Conservation (phyloP, 2,113 vertebrate genomes). For the Alosa alosa region DNA sequence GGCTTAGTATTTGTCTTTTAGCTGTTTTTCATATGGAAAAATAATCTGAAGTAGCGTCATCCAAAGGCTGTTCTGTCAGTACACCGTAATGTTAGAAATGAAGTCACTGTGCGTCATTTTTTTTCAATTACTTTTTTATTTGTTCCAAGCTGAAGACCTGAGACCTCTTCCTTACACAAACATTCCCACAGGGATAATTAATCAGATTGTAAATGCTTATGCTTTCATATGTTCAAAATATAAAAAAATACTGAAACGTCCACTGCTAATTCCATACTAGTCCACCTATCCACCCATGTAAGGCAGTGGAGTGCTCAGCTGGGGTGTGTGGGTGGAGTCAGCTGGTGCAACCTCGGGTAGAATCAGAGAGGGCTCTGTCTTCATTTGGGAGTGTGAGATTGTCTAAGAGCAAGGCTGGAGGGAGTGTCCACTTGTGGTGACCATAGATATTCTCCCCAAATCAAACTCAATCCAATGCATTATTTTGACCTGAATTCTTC, state of each 20-base stretch:
- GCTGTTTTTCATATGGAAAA: not conserved
- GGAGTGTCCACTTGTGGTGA: not conserved
- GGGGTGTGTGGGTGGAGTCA: too few relatives aligned
- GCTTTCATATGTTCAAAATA: conserved; percentile 6
- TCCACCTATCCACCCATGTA: not conserved
- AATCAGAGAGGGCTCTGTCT: conserved; percentile 24
- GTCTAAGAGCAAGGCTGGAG: conserved; percentile 24
- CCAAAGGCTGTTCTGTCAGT: not conserved
- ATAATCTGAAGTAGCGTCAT: not conserved
- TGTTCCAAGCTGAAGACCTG: conserved; percentile 12
- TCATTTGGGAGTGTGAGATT: conserved; percentile 28
- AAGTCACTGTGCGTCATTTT: not conserved
- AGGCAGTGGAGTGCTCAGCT: not conserved
- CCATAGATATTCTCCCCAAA: conserved; percentile 3
- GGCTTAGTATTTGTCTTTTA: too few relatives aligned
- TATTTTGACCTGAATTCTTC: not conserved
- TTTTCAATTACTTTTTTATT: not conserved
- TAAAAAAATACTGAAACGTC: not conserved
- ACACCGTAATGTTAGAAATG: not conserved
- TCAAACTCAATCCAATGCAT: conserved; percentile 25
- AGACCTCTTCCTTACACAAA: conserved; percentile 8
- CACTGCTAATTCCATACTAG: not conserved
- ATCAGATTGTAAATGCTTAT: not conserved
- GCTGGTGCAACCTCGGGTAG: not conserved
- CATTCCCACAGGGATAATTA: conserved; percentile 12